Conservation (phyloP, 2,113 vertebrate genomes). For the Pseudonaja textilis region DNA sequence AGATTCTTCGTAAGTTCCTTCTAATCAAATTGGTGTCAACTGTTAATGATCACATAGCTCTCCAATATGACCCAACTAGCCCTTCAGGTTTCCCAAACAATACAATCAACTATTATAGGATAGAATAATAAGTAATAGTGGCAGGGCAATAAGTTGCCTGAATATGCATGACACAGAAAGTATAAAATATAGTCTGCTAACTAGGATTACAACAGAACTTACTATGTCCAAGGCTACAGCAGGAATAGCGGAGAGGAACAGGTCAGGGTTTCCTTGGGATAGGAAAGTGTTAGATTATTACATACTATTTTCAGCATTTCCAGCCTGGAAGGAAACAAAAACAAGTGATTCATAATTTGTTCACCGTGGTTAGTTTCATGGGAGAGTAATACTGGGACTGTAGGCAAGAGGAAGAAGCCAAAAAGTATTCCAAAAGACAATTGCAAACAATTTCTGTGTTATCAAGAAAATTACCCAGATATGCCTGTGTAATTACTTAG, state of each 20-base stretch:
- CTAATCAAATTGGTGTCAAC: neutral
- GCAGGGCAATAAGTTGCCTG: neutral
- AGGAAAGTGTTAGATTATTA: neutral
- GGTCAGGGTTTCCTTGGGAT: neutral
- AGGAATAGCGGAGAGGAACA: neutral
- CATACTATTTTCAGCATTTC: neutral
- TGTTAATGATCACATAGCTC: neutral
- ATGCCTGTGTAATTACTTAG: neutral
- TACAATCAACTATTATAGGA: neutral
- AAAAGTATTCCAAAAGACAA: neutral
- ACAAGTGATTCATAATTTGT: neutral
- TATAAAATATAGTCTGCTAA: neutral
- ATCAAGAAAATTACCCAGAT: neutral
- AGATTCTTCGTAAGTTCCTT: neutral
- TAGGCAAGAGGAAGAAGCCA: neutral
- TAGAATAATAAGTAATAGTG: neutral
- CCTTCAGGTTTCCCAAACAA: neutral
- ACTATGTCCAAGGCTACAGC: neutral
- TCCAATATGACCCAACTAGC: neutral
- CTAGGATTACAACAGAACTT: neutral
- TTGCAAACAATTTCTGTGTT: neutral
- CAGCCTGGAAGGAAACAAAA: neutral
- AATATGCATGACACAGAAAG: neutral
- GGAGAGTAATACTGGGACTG: neutral
- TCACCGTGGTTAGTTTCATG: neutral